Base-by-base conservation (phyloP, 2,888 invertebrate genomes). In the Scelioninae gen. 1 region DNA sequence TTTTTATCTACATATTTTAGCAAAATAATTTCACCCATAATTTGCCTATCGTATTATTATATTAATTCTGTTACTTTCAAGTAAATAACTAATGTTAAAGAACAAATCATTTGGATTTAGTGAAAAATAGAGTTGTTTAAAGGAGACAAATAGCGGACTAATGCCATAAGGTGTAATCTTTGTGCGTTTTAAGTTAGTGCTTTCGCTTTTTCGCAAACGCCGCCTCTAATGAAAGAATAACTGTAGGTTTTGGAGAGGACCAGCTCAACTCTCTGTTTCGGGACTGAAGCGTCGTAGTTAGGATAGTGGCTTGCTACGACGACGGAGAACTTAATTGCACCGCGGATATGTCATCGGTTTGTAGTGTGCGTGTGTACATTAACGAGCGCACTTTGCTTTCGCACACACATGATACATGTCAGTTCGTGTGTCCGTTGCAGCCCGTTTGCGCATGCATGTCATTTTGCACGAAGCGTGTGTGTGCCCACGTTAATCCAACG, bases 311-410 rank as follows among this genome's bases (percentile, higher is more conserved):
- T 71, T 31, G 72, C 78, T 55, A 63, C 62, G 49, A 53, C 53
- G 45, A 58, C 68, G 69, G 63, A 66, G 82, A 40, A 68, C 77
- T 72, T 82, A 77, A 77, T 82, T 82, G 82, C 82, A 68, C 62
- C 60, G 66, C 76, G 72, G 66, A 66, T 82, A 55, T 66, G 76
- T 72, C 76, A 71, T 71, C 69, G 53, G 60, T 29, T 62, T 32
- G 40, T 31, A 8, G 51, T 55, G 60, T 68, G 55, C 71, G 40
- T 45, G 38, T 9, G 66, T 66, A 65, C 60, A 38, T 71, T 51
- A 76, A 81, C 75, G 45, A 66, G 68, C 77, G 49, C 77, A 63
- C 63, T 66, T 71, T 55, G 55, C 51, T 51, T 45, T 51, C 43
- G 69, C 58, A 34, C 65, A 56, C 55, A 65, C 55, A 43, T 15